Percentiles rank a stretch among this genome's conserved stretches.
phyloP scores from a whole-genome alignment of 2,888 invertebrate species.

The Sesia bembeciformis region DNA sequence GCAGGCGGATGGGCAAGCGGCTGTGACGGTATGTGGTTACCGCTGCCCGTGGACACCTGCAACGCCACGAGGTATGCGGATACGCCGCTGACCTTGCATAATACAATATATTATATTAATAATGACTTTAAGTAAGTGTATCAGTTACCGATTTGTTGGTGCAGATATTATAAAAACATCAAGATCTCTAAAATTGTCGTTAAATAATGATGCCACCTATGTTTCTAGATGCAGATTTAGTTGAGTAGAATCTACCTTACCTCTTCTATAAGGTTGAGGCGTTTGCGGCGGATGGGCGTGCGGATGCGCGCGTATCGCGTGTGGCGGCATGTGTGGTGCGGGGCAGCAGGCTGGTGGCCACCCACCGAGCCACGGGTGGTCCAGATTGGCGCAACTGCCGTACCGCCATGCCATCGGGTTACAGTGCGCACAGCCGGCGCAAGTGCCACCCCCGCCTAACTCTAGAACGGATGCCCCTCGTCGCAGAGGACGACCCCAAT shows the following conservation, averaged over 20 bases:
- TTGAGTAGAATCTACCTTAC: conserved; percentile 15
- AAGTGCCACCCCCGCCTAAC: conserved; percentile 32
- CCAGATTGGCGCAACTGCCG: conserved; percentile 61
- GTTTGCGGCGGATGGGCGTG: conserved; percentile 44
- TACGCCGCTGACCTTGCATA: too few species aligned
- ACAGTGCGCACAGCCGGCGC: conserved; percentile 24
- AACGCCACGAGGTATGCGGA: too few species aligned
- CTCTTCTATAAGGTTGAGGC: conserved; percentile 56
- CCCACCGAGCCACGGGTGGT: conserved; percentile 37
- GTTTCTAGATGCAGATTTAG: neutral
- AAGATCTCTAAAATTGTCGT: neutral
- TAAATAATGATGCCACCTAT: neutral
- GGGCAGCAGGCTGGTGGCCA: conserved; percentile 23
- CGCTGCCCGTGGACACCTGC: too few species aligned
- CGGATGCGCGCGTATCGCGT: conserved; percentile 13
- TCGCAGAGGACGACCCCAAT: conserved; percentile 51
- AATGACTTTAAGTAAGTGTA: too few species aligned
- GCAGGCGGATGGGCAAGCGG: too few species aligned
- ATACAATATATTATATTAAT: too few species aligned
- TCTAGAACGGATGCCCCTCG: conserved; percentile 60
- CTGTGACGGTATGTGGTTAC: too few species aligned
- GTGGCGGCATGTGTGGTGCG: conserved; percentile 25
- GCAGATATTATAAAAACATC: neutral
- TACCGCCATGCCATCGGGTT: conserved; percentile 48
- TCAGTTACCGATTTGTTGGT: neutral